phyloP scores from a whole-genome alignment of 2,888 invertebrate species.

The Drosophila neotestacea region DNA sequence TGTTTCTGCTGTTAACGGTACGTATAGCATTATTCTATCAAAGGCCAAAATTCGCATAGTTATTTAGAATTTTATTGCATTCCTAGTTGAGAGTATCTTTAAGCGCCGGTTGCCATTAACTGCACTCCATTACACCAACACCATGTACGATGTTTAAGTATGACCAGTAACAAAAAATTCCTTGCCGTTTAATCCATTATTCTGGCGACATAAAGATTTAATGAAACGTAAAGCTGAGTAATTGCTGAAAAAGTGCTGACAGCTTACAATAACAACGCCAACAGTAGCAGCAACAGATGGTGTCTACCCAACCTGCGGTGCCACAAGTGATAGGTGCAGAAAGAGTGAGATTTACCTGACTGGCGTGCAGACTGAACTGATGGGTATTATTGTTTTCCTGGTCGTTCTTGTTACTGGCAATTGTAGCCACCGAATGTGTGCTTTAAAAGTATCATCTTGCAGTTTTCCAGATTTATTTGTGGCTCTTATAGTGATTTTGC shows the following conservation, averaged over 20 bases:
- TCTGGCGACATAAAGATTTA: constrained; percentile 71
- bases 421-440: constrained; percentile 36
- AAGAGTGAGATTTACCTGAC: constrained; percentile 30
- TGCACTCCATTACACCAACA: constrained; percentile 55
- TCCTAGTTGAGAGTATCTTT: constrained; percentile 19
- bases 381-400: constrained; percentile 1
- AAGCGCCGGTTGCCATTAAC: constrained; percentile 51
- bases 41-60: too few relatives aligned
- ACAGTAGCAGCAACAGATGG: constrained; percentile 60
- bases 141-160: background rate
- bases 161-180: constrained; percentile 1
- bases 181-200: constrained; percentile 69
- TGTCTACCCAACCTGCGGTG: constrained; percentile 15
- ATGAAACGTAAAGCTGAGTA: constrained; percentile 80
- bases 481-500: constrained; percentile 27
- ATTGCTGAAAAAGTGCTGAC: constrained; percentile 63
- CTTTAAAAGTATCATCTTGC: constrained; percentile 62
- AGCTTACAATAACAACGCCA: constrained; percentile 30
- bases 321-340: constrained; percentile 12
- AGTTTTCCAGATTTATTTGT: constrained; percentile 56
- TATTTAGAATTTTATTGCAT: constrained; percentile 4
- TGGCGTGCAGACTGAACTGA: constrained; percentile 1
- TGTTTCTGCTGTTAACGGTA: too few relatives aligned
- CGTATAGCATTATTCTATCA: background rate
- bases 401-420: constrained; percentile 18